Evolutionary conservation across 2,113 vertebrate genomes (phyloP).

Genomic region (Oriolus oriolus): DNA sequence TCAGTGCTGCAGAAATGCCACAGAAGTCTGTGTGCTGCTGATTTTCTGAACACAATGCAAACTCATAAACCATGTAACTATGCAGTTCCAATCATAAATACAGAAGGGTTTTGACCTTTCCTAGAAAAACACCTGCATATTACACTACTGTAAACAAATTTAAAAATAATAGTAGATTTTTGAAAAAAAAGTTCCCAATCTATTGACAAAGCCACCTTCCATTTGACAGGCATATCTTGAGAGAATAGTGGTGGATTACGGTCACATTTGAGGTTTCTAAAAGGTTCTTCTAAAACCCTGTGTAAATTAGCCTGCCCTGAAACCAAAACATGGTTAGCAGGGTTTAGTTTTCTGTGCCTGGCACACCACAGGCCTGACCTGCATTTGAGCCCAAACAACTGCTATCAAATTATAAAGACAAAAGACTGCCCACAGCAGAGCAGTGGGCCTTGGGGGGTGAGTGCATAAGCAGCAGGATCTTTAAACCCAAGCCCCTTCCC

Average conservation of each 20-base stretch:
- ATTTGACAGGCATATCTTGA: not conserved
- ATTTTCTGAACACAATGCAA: not conserved
- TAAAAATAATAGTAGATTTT: not conserved
- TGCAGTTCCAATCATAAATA: not conserved
- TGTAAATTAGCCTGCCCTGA: constrained; percentile 46
- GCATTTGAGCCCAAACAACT: not conserved
- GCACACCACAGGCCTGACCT: not conserved
- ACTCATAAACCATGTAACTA: not conserved
- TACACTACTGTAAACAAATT: not conserved
- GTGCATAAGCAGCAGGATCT: not conserved
- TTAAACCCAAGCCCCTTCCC: not conserved
- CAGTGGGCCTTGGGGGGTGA: not conserved
- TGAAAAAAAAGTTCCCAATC: not conserved
- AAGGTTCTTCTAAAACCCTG: constrained; percentile 21
- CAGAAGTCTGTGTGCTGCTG: not conserved
- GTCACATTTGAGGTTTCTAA: not conserved
- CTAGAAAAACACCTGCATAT: not conserved
- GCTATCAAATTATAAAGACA: not conserved
- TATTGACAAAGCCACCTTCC: constrained; percentile 29
- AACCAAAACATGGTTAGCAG: constrained; percentile 27
- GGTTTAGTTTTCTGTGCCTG: constrained; percentile 22
- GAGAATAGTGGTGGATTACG: not conserved
- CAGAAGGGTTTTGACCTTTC: constrained; percentile 30
- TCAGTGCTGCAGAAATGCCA: not conserved
- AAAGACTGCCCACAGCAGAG: not conserved